Conservation (phyloP, 2,888 invertebrate genomes). For the Nephrotoma guestfalica region DNA sequence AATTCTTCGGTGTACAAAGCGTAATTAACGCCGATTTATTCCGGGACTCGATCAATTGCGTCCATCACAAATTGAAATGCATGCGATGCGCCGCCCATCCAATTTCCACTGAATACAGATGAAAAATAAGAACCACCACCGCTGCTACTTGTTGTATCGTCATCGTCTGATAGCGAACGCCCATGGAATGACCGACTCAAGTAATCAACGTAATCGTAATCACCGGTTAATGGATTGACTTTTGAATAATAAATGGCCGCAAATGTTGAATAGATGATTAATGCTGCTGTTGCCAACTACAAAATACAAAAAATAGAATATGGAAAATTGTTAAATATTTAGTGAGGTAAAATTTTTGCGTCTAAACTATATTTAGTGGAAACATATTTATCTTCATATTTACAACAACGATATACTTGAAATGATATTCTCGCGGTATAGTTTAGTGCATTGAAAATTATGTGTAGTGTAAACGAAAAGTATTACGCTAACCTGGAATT, state of each 20-base stretch:
- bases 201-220: conserved; percentile 63
- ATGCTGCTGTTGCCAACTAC: conserved; percentile 64
- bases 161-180: conserved; percentile 37
- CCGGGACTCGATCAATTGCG: conserved; percentile 28
- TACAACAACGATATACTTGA: too few species aligned
- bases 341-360: neutral
- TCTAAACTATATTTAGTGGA: neutral
- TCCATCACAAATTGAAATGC: conserved; percentile 29
- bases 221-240: conserved; percentile 67
- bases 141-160: conserved; percentile 23
- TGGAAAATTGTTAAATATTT: neutral
- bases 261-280: conserved; percentile 69
- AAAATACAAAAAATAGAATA: conserved; percentile 15
- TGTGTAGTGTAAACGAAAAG: too few species aligned
- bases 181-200: conserved; percentile 38
- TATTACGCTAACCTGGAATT: too few species aligned
- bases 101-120: conserved; percentile 17
- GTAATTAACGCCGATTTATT: neutral
- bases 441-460: too few species aligned
- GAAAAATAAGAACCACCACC: conserved; percentile 12
- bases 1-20: neutral
- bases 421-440: too few species aligned
- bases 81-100: conserved; percentile 25
- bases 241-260: conserved; percentile 80
- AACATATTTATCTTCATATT: too few species aligned